phyloP scores from a whole-genome alignment of 2,888 invertebrate species.

The Mythimna ferrago region DNA sequence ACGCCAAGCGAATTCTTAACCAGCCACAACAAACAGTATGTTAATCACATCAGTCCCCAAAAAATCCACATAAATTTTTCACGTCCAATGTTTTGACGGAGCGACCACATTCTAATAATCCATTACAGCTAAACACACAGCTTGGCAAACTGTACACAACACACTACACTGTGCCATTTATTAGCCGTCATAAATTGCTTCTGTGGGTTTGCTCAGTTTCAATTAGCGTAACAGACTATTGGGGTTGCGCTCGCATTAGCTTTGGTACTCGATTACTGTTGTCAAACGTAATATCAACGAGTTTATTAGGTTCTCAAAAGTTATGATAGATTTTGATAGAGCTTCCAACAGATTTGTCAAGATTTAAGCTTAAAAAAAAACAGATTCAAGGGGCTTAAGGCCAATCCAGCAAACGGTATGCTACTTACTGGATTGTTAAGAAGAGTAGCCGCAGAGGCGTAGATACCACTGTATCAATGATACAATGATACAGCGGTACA shows the following conservation, averaged over 20 bases:
- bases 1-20: background rate
- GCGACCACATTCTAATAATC: constrained; percentile 53
- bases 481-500: too few relatives aligned
- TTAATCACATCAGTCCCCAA: constrained; percentile 9
- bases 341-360: background rate
- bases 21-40: constrained; percentile 12
- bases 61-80: constrained; percentile 47
- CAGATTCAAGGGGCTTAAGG: too few relatives aligned
- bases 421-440: too few relatives aligned
- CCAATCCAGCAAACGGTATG: too few relatives aligned
- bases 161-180: constrained; percentile 69
- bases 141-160: constrained; percentile 69
- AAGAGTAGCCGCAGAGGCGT: too few relatives aligned
- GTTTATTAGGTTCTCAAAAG: constrained; percentile 31
- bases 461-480: too few relatives aligned
- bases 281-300: constrained; percentile 44
- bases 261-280: constrained; percentile 62
- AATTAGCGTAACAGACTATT: constrained; percentile 70
- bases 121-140: constrained; percentile 74
- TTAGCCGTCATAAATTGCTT: constrained; percentile 81
- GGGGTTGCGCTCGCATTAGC: constrained; percentile 67
- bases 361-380: too few relatives aligned
- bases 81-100: constrained; percentile 49
- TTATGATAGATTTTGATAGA: background rate
- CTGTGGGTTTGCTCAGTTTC: constrained; percentile 79